Base-by-base conservation (phyloP, 2,113 vertebrate genomes). In the Pygoscelis adeliae region DNA sequence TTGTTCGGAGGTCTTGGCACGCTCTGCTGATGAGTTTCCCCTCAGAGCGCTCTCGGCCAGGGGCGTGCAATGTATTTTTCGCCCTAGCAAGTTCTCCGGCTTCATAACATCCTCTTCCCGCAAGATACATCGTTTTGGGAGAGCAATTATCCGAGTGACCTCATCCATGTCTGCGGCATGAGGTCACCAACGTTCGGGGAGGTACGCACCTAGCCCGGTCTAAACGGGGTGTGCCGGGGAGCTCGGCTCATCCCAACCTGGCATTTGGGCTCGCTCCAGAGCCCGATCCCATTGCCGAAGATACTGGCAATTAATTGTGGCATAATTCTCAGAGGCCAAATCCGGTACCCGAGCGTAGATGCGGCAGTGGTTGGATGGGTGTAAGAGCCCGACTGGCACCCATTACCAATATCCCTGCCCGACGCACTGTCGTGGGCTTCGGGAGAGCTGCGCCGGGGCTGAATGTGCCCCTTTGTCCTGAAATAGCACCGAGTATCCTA, bases 111-210 rank as follows among this genome's bases (percentile, higher is more conserved):
- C 97, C 93, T 96, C 89, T 96, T 66, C 94, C 97, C 91, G 87
- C 93, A 78, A 93, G 97, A 95, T 15, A 36, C 78, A 66, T 56
- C 91, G 3, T 91, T 93, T 83, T 5, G 94, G 93, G 96, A 96
- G 94, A 89, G 93, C 93, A 90, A 97, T 97, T 96, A 97, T 29
- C 10, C 1, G 0, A 7, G 70, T 96, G 97, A 97, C 94, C 84
- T 97, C 97, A 97, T 38, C 91, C 96, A 40, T 95, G 96, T 96
- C 97, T 96, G 90, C 13, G 32, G 84, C 93, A 97, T 97, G 96
- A 97, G 93, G 66, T 97, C 95, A 97, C 91, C 94, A 89, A 61
- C 94, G 90, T 11, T 38, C 70, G 26, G 87, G 93, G 95, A 93
- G 94, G 49, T 4, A 61, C 30, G 11, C 52, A 83, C 92, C 96